phyloP scores from a whole-genome alignment of 1,140 invertebrate species.

The Gerris buenoi region DNA sequence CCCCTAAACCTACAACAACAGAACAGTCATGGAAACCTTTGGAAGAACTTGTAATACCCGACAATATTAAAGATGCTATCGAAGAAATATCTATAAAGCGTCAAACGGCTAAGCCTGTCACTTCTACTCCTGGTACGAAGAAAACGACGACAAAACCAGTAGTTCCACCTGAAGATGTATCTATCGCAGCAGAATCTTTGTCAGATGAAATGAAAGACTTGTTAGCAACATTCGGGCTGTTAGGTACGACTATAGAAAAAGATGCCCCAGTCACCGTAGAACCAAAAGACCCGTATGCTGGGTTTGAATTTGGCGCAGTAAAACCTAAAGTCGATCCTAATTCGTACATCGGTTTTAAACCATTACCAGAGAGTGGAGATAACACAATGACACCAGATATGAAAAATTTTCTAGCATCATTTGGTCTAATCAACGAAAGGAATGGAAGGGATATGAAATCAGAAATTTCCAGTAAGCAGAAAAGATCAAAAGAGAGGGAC shows the following conservation, averaged over 20 bases:
- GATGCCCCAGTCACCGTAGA: not conserved
- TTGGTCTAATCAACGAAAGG: conserved; percentile 32
- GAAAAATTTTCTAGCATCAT: conserved; percentile 37
- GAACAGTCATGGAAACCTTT: not conserved
- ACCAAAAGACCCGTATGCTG: not conserved
- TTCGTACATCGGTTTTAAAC: conserved; percentile 41
- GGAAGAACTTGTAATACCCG: conserved; percentile 1
- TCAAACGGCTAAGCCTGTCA: not conserved
- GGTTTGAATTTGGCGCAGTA: conserved; percentile 10
- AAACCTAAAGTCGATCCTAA: conserved; percentile 26
- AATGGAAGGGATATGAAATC: not conserved
- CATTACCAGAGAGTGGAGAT: conserved; percentile 33
- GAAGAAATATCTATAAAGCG: conserved; percentile 4
- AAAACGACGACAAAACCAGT: conserved; percentile 14
- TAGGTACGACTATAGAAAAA: conserved; percentile 2
- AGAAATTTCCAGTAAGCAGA: not conserved
- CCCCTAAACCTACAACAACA: not conserved
- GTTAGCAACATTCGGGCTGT: conserved; percentile 31
- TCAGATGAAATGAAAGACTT: conserved; percentile 32
- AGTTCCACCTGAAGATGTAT: conserved; percentile 23
- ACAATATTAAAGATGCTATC: conserved; percentile 1
- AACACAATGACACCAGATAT: conserved; percentile 32
- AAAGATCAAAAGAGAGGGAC: not conserved
- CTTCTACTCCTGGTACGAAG: not conserved
- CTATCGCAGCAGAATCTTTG: conserved; percentile 29